Percentiles rank a stretch among this genome's conserved stretches.
phyloP scores from a whole-genome alignment of 2,797 vertebrate species.

The Crenichthys baileyi region DNA sequence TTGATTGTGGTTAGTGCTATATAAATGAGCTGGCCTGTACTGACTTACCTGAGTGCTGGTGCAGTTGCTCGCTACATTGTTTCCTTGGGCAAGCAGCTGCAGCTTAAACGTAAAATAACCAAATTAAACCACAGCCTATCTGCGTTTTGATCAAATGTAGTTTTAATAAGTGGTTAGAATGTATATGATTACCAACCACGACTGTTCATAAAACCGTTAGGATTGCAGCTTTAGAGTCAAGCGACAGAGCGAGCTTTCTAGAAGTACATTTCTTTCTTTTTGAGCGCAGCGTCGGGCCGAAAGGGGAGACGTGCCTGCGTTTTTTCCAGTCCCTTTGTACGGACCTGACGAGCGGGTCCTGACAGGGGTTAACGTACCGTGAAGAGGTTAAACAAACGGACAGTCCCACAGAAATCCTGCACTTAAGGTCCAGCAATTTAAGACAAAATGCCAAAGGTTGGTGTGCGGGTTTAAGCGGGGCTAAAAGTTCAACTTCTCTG shows the following conservation, averaged over 20 bases:
- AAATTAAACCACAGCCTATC: neutral
- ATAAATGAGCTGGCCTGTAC: too few species aligned
- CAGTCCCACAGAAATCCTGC: slow-evolving; percentile 74
- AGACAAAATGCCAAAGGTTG: slow-evolving; percentile 30
- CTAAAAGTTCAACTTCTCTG: slow-evolving; percentile 7
- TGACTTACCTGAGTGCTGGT: too few species aligned
- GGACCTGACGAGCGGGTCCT: slow-evolving; percentile 73
- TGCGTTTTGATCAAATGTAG: neutral
- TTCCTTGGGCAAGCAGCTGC: neutral
- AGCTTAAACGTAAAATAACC: neutral
- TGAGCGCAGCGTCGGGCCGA: slow-evolving; percentile 34
- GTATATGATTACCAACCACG: neutral
- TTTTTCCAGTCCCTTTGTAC: slow-evolving; percentile 62
- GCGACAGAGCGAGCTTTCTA: neutral
- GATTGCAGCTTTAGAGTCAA: too few species aligned
- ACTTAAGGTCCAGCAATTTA: slow-evolving; percentile 54
- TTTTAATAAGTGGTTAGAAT: neutral
- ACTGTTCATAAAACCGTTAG: neutral
- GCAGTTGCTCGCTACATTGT: too few species aligned
- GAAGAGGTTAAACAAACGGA: slow-evolving; percentile 86
- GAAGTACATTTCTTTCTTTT: neutral
- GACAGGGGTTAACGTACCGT: slow-evolving; percentile 85
- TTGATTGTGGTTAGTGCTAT: neutral
- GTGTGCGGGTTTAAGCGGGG: slow-evolving; percentile 16
- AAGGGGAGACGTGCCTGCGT: neutral